Percentiles rank a stretch among this genome's conserved stretches.
phyloP scores from a whole-genome alignment of 1,140 invertebrate genomes.

The Acromyrmex echinatior region DNA sequence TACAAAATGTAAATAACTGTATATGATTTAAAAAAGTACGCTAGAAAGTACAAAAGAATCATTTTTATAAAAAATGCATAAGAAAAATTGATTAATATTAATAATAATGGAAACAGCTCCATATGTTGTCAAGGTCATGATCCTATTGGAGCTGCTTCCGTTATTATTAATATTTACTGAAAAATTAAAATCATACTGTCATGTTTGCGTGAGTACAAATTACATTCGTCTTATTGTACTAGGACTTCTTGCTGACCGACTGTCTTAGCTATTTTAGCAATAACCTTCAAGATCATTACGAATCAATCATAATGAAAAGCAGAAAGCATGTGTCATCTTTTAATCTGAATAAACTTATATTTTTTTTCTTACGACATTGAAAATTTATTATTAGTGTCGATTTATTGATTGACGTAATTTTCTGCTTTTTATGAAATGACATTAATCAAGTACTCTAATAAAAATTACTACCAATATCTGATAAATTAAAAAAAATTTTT shows the following conservation, averaged over 20 bases:
- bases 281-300: background rate
- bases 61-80: background rate
- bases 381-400: background rate
- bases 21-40: background rate
- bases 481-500: slow-evolving; percentile 4
- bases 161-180: no score
- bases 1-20: background rate
- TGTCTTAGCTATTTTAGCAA: background rate
- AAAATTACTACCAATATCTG: background rate
- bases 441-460: background rate
- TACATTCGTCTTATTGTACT: background rate
- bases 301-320: background rate
- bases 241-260: background rate
- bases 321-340: background rate
- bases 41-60: background rate
- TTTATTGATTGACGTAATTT: background rate
- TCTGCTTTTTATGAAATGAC: background rate
- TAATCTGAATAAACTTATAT: background rate
- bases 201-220: background rate
- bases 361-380: background rate
- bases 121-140: no score
- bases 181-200: background rate
- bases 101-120: no score
- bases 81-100: no score
- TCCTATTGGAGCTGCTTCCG: no score